phyloP scores from a whole-genome alignment of 1,140 invertebrate genomes.

The Drosophila melanica region DNA sequence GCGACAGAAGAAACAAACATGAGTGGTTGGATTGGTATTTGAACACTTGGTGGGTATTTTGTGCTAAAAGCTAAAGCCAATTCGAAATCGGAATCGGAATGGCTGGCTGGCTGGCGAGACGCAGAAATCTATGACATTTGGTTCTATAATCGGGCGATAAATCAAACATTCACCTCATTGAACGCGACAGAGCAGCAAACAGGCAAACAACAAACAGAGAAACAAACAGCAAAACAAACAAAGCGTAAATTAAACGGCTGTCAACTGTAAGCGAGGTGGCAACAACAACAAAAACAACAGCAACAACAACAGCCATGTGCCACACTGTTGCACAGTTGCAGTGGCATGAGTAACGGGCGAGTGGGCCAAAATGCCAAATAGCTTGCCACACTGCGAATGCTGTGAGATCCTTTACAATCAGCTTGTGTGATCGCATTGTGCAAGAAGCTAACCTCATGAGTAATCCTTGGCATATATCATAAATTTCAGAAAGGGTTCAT shows the following conservation, averaged over 20 bases:
- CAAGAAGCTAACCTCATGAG: conserved; percentile 26
- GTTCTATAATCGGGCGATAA: conserved; percentile 76
- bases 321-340: conserved; percentile 11
- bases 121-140: conserved; percentile 73
- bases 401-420: conserved; percentile 52
- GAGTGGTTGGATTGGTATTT: conserved; percentile 46
- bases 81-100: conserved; percentile 20
- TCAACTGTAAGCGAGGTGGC: conserved; percentile 67
- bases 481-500: background rate
- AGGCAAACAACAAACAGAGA: conserved; percentile 41
- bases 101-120: conserved; percentile 13
- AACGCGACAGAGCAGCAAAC: conserved; percentile 35
- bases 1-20: background rate
- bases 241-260: conserved; percentile 81
- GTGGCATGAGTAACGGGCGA: conserved; percentile 33
- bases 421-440: conserved; percentile 60
- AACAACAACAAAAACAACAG: conserved; percentile 32
- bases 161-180: conserved; percentile 79
- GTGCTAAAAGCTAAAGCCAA: background rate
- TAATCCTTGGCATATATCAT: conserved; percentile 32
- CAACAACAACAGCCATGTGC: conserved; percentile 1
- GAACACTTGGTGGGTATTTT: conserved; percentile 7
- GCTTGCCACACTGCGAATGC: conserved; percentile 19
- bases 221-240: conserved; percentile 77
- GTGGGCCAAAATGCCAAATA: conserved; percentile 71